phyloP scores from a whole-genome alignment of 1,140 invertebrate species.

The Notospermus geniculatus region DNA sequence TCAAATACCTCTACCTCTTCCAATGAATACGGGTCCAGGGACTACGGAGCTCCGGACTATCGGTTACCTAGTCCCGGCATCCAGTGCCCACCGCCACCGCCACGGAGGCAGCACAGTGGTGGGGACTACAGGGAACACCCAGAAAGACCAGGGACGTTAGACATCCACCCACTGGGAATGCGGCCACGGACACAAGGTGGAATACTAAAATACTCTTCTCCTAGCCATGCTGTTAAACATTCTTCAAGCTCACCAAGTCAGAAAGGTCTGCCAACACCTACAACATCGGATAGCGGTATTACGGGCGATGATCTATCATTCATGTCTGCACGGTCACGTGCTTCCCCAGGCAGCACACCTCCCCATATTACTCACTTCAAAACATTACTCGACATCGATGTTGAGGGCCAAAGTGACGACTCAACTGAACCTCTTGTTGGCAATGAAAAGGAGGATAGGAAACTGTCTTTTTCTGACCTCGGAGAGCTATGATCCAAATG shows the following conservation, averaged over 20 bases:
- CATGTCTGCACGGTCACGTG: constrained; percentile 41
- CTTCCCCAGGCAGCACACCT: constrained; percentile 50
- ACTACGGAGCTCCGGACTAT: constrained; percentile 11
- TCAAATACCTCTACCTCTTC: constrained; percentile 70
- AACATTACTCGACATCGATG: constrained; percentile 64
- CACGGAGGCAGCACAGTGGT: constrained; percentile 62
- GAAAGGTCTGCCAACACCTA: constrained; percentile 8
- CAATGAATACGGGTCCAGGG: constrained; percentile 32
- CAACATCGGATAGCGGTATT: neutral
- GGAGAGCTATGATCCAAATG: no score
- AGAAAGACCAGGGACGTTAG: constrained; percentile 74
- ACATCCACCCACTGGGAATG: constrained; percentile 37
- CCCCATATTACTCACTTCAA: constrained; percentile 53
- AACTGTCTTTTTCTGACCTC: no score
- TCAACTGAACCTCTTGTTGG: constrained; percentile 61
- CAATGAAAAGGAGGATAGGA: no score
- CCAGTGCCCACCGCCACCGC: constrained; percentile 32
- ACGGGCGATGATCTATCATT: constrained; percentile 28
- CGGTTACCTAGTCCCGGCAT: constrained; percentile 63
- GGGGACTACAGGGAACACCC: constrained; percentile 54
- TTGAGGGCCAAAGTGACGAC: constrained; percentile 67
- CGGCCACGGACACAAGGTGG: constrained; percentile 47
- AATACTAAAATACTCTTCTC: constrained; percentile 24
- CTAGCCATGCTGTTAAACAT: constrained; percentile 13
- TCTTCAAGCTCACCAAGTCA: constrained; percentile 9